Evolutionary conservation across 2,888 invertebrate species (phyloP), one percentile per base, ranked within the genome.

Genomic region (Lissonota sp.): DNA sequence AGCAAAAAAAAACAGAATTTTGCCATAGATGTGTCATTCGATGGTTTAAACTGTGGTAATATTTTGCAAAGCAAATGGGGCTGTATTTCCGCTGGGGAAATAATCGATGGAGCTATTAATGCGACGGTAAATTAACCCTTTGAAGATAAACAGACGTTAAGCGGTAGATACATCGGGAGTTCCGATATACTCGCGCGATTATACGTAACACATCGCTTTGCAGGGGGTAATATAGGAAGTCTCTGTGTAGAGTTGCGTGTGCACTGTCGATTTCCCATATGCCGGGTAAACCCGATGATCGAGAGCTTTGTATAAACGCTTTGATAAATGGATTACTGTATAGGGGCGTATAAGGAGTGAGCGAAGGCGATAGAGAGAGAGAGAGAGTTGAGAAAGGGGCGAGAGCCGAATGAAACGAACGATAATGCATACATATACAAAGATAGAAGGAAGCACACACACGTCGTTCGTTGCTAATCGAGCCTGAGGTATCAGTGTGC

Each of bases 401-500:
- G n/a, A n/a, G n/a, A n/a, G n/a, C 57, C 72, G 82, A 7, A 49
- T 6, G 16, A 67, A 12, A 60, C 46, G 53, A n/a, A 12, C 51
- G 53, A 40, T 74, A 67, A 76, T 63, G 53, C 26, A 26, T 26
- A 26, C 26, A 26, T 26, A 26, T 51, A 55, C 69, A 10, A n/a
- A 69, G 62, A 51, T 76, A 26, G 51, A 62, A 40, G 75, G 14
- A 39, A 63, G 53, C 62, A 55, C 44, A 57, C 44, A 57, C 40
- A 26, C 26, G 26, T 26, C 26, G 26, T 26, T 26, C 26, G 82
- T 10, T 40, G 80, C 84, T 89, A 87, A 89, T 86, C 83, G 82
- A 87, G 83, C 85, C 82, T 73, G 83, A 66, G 84, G 85, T 84
- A 85, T 89, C 83, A 85, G 83, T 84, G 79, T 44, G 10, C 62